Percentiles rank a stretch among this genome's conserved stretches.
Evolutionary conservation across 2,797 vertebrate genomes (phyloP).

Genomic region (Sebastes hopkinsi): DNA sequence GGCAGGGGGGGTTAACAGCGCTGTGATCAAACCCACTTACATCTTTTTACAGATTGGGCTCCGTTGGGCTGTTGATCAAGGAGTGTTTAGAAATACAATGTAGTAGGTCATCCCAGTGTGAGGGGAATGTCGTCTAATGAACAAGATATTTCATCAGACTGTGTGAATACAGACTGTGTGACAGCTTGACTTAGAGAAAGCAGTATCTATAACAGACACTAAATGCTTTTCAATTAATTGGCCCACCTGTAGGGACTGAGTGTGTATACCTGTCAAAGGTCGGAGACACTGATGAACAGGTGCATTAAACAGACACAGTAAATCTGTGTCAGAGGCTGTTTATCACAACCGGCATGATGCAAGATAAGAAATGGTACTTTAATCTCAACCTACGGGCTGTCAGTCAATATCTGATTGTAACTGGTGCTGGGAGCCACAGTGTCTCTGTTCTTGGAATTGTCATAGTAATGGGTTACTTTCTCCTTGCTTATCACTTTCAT

Average conservation of each 20-base stretch:
- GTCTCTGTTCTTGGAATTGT: not conserved
- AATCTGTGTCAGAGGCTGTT: slow-evolving; percentile 15
- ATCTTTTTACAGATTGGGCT: slow-evolving; percentile 38
- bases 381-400: slow-evolving; percentile 1
- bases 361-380: slow-evolving; percentile 1
- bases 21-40: slow-evolving; percentile 68
- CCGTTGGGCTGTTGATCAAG: slow-evolving; percentile 45
- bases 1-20: slow-evolving; percentile 57
- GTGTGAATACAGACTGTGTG: not conserved
- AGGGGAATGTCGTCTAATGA: slow-evolving; percentile 22
- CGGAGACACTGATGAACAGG: slow-evolving; percentile 1
- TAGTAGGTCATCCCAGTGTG: slow-evolving; percentile 27
- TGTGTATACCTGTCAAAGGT: not conserved
- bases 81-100: slow-evolving; percentile 42
- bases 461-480: not conserved
- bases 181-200: slow-evolving; percentile 8
- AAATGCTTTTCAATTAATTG: not conserved
- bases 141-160: slow-evolving; percentile 30
- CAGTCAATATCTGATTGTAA: not conserved
- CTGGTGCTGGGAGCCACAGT: not conserved
- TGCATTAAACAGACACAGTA: not conserved
- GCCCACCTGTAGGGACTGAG: slow-evolving; percentile 13
- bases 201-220: not conserved
- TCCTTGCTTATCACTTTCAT: too few relatives aligned
- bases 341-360: not conserved